Evolutionary conservation across 2,113 vertebrate species (phyloP), one percentile per base, ranked within the genome.

Genomic region (Cottus gobio): DNA sequence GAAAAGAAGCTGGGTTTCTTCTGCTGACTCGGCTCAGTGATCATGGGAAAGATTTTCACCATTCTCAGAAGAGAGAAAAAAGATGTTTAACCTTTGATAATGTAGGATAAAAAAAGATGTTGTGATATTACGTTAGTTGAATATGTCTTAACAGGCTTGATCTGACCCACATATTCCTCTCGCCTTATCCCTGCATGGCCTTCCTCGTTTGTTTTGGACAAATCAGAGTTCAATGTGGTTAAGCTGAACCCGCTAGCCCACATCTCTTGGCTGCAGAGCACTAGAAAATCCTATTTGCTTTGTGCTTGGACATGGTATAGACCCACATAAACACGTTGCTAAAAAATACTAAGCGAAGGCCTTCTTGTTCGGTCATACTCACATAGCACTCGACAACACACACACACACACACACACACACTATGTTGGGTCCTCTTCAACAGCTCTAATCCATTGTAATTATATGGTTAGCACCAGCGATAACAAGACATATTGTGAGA

Each of bases 271-370:
- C 89, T 87, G 46, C 50, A 73, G 64, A 72, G 31, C 1, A 31
- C 70, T 89, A 84, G 93, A 91, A 93, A 94, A 94, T 94, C 95
- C 92, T 84, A 82, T 94, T 95, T 94, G 90, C 84, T 93, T 93
- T 94, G 89, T 94, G 86, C 90, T 87, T 87, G 88, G 92, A 91
- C 88, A 88, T 93, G 87, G 90, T 92, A 86, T 92, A 70, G 79
- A 90, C 50, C 77, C 83, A 85, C 79, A 87, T 60, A 85, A 85
- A 88, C 81, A 58, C 61, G 67, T 79, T 78, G 39, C 75, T 80
- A 79, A 85, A 79, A 79, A 44, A 80, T 58, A 82, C 65, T 15
- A 54, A 84, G 82, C 82, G 80, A 86, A 74, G 77, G 78, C 61
- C 48, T n/a, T 71, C 20, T 48, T 69, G n/a, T 65, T 75, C 39